Percentiles rank a stretch among this genome's conserved stretches.
Evolutionary conservation across 2,888 invertebrate species (phyloP).

Genomic region (Epistrophella euchroma): DNA sequence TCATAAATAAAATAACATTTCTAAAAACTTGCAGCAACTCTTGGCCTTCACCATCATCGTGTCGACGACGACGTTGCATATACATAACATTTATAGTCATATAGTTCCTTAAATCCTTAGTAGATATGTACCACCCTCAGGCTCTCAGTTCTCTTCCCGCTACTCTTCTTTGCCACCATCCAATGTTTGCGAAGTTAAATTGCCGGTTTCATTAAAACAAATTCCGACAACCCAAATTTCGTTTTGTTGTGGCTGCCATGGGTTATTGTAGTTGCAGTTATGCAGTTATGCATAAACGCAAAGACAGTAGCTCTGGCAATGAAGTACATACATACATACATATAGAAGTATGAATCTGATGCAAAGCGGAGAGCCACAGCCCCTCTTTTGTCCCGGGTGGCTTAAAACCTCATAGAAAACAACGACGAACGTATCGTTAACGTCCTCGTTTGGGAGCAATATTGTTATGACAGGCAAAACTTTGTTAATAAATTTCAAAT

Average conservation of each 20-base stretch:
- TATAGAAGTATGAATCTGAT: conserved; percentile 19
- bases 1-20: conserved; percentile 66
- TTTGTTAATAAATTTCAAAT: conserved; percentile 74
- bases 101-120: conserved; percentile 5
- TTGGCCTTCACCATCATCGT: conserved; percentile 43
- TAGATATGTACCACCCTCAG: conserved; percentile 6
- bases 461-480: conserved; percentile 72
- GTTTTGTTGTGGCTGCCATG: conserved; percentile 69
- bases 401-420: conserved; percentile 36
- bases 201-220: conserved; percentile 75
- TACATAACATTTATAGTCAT: not conserved
- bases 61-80: not conserved
- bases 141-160: conserved; percentile 1
- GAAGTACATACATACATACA: not conserved
- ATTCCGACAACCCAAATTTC: conserved; percentile 74
- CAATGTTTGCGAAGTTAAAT: conserved; percentile 73
- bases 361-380: conserved; percentile 18
- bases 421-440: conserved; percentile 47
- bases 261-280: conserved; percentile 34
- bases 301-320: conserved; percentile 27
- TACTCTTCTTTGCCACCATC: conserved; percentile 1
- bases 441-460: conserved; percentile 62
- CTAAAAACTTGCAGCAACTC: conserved; percentile 59
- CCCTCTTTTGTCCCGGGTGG: not conserved
- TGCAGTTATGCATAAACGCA: conserved; percentile 23